Conservation (phyloP, 2,113 vertebrate species). For the Xenus cinereus region DNA sequence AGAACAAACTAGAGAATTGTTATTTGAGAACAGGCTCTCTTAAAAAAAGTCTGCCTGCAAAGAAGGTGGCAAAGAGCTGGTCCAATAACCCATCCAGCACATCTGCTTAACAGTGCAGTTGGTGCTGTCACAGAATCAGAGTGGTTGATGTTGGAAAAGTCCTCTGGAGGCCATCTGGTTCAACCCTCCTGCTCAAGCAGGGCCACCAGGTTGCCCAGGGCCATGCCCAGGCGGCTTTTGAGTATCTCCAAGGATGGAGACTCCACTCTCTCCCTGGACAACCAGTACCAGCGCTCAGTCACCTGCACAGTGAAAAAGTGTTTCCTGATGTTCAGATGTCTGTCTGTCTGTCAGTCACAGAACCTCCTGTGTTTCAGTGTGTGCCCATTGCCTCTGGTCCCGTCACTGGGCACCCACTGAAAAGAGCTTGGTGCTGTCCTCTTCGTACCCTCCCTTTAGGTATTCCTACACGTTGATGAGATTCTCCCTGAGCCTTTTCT, state of each 20-base stretch:
- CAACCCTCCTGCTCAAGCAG: not conserved
- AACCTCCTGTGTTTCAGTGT: not conserved
- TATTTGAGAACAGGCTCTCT: not conserved
- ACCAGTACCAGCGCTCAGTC: not conserved
- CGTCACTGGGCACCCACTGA: not conserved
- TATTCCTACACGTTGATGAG: not conserved
- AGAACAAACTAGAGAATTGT: not conserved
- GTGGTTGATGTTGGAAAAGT: not conserved
- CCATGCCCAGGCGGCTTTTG: not conserved
- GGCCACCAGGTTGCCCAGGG: rapidly evolving
- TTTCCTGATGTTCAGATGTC: not conserved
- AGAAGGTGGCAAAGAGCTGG: not conserved
- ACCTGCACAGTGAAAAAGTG: not conserved
- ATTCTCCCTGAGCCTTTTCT: not conserved
- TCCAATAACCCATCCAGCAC: not conserved
- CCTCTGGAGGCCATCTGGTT: not conserved
- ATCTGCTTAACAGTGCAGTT: not conserved
- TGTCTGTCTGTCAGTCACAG: too few relatives aligned
- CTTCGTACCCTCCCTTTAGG: not conserved
- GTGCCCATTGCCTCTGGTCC: not conserved
- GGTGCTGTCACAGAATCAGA: not conserved
- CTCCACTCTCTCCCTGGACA: not conserved
- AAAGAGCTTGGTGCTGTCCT: not conserved
- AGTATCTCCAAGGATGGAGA: not conserved
- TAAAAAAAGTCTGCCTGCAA: not conserved